Evolutionary conservation across 2,797 vertebrate genomes (phyloP).

Genomic region (Esox masquinongy): DNA sequence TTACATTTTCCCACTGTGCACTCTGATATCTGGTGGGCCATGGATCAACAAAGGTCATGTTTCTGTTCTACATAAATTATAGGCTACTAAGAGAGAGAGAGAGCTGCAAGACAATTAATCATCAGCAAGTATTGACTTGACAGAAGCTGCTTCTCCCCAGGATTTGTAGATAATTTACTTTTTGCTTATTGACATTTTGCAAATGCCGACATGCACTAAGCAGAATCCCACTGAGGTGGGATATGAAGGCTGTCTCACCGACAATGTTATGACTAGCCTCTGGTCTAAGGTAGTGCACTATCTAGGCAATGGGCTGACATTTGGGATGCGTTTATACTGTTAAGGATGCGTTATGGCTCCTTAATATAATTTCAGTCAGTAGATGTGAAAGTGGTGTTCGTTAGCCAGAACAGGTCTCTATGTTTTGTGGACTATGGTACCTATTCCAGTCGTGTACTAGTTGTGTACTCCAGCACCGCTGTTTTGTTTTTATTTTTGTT

Average conservation of each 20-base stretch:
- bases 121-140: conserved; percentile 46
- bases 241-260: not conserved
- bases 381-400: too few relatives aligned
- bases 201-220: conserved; percentile 35
- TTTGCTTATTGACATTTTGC: conserved; percentile 51
- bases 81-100: conserved; percentile 17
- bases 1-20: conserved; percentile 41
- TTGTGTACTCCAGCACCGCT: too few relatives aligned
- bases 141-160: conserved; percentile 43
- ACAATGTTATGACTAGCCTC: conserved; percentile 8
- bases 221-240: conserved; percentile 4
- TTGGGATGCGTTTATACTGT: not conserved
- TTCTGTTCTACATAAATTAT: conserved; percentile 50
- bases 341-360: not conserved
- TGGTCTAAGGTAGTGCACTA: not conserved
- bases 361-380: too few relatives aligned
- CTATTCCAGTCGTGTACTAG: too few relatives aligned
- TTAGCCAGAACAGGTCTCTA: too few relatives aligned
- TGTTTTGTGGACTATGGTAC: too few relatives aligned
- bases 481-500: too few relatives aligned
- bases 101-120: conserved; percentile 37
- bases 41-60: conserved; percentile 37
- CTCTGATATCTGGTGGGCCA: conserved; percentile 24
- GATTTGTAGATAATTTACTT: conserved; percentile 50
- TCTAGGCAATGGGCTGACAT: not conserved